Conservation (phyloP, 64 coral and sea anemone species). For the Montipora cactus region DNA sequence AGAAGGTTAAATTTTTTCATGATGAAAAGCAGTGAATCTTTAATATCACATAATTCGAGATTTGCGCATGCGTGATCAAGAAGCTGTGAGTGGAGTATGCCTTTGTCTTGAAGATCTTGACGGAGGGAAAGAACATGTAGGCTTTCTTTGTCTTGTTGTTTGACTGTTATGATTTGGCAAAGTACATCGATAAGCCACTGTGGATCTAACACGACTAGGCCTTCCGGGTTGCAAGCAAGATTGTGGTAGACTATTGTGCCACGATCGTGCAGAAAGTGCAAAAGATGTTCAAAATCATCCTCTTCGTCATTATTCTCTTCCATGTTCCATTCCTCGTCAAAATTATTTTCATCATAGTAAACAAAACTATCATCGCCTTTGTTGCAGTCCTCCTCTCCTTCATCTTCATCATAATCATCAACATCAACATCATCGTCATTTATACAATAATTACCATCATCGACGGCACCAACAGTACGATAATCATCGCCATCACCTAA, state of each 20-base stretch:
- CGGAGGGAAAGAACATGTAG: not conserved
- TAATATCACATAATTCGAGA: not conserved
- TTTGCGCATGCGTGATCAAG: conserved; percentile 11
- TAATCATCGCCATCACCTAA: not conserved
- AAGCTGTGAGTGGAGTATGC: conserved; percentile 2
- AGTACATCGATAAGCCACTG: conserved; percentile 34
- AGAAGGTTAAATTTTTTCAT: conserved; percentile 48
- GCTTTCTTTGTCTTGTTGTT: conserved; percentile 5
- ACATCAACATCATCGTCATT: not conserved
- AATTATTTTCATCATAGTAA: not conserved
- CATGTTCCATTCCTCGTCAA: not conserved
- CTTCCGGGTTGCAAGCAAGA: not conserved
- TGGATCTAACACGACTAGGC: conserved; percentile 17
- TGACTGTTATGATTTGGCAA: conserved; percentile 10
- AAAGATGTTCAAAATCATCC: conserved; percentile 18
- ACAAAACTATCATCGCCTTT: not conserved
- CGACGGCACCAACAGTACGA: not conserved
- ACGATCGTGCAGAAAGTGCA: conserved; percentile 30
- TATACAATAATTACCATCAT: not conserved
- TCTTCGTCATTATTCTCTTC: not conserved
- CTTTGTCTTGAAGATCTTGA: conserved; percentile 18
- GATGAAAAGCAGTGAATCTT: conserved; percentile 18
- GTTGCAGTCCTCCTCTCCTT: not conserved
- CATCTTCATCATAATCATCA: not conserved
- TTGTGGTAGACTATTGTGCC: conserved; percentile 35